Conservation (phyloP, 2,888 invertebrate species). For the Geotrupes spiniger region DNA sequence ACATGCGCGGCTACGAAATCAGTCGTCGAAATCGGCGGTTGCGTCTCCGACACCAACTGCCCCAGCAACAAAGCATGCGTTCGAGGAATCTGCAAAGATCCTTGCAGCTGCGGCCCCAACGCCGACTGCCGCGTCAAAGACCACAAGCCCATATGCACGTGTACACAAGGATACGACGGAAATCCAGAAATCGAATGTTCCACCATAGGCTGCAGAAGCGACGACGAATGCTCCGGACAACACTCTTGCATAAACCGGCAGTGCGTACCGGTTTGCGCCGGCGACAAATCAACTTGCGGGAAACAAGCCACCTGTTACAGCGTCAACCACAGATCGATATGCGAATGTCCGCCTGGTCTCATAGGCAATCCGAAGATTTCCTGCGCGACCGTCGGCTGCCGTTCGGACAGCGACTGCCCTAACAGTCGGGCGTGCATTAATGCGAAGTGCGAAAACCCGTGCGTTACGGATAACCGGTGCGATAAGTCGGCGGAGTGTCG, state of each 20-base stretch:
- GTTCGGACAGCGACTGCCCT: conserved; percentile 77
- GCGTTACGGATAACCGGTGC: conserved; percentile 66
- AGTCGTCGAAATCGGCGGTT: conserved; percentile 60
- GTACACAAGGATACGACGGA: conserved; percentile 78
- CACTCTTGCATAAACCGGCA: conserved; percentile 81
- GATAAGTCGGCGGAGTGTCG: conserved; percentile 71
- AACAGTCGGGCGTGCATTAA: conserved; percentile 78
- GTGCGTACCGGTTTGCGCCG: conserved; percentile 77
- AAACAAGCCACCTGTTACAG: conserved; percentile 76
- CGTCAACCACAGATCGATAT: conserved; percentile 75
- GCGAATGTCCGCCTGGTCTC: conserved; percentile 79
- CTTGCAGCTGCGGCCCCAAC: conserved; percentile 82
- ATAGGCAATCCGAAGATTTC: conserved; percentile 76
- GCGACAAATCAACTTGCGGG: conserved; percentile 70
- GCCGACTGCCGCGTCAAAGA: conserved; percentile 80
- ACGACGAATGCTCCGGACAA: conserved; percentile 76
- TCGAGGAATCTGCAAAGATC: conserved; percentile 75
- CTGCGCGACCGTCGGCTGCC: conserved; percentile 79
- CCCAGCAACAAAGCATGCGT: conserved; percentile 74
- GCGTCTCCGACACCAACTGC: conserved; percentile 76
- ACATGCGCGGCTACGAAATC: conserved; percentile 73
- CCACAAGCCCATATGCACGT: conserved; percentile 86
- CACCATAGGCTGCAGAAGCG: conserved; percentile 68
- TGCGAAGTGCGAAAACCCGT: conserved; percentile 75
- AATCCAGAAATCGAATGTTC: conserved; percentile 81